These are phyloP conservation scores for Malurus leucopterus DNA, from an alignment of 2,797 vertebrate genomes.

Conservation along the genomic window DNA sequence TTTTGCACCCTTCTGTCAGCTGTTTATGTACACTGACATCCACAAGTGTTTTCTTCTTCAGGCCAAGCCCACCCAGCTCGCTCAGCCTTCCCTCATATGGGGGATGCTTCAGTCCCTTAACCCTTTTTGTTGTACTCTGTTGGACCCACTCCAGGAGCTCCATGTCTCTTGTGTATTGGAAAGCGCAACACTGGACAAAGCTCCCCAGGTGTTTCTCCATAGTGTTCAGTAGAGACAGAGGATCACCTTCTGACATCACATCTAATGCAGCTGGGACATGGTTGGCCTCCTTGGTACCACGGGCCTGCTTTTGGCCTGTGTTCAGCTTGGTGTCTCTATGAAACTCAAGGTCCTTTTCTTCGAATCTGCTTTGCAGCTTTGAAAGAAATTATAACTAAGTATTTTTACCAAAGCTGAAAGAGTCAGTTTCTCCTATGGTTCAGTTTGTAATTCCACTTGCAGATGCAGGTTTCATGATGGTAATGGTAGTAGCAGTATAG, in stretches of 20 bases:
- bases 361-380: background rate
- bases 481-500: background rate
- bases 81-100: background rate
- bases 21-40: background rate
- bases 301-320: accelerated
- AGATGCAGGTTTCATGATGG: background rate
- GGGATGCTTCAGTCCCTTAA: background rate
- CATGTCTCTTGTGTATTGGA: background rate
- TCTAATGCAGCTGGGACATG: background rate
- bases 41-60: accelerated
- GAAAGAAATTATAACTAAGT: background rate
- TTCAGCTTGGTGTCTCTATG: background rate
- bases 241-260: background rate
- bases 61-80: background rate
- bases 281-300: background rate
- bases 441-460: background rate
- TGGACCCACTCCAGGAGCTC: background rate
- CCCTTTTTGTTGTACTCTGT: background rate
- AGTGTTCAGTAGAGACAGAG: background rate
- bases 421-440: background rate
- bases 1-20: background rate
- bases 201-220: background rate
- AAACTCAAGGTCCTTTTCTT: background rate
- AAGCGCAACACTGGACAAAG: background rate
- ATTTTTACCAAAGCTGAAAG: background rate